These are phyloP conservation scores for Garrulus glandarius DNA, from an alignment of 2,797 vertebrate genomes.

Conservation along the genomic window DNA sequence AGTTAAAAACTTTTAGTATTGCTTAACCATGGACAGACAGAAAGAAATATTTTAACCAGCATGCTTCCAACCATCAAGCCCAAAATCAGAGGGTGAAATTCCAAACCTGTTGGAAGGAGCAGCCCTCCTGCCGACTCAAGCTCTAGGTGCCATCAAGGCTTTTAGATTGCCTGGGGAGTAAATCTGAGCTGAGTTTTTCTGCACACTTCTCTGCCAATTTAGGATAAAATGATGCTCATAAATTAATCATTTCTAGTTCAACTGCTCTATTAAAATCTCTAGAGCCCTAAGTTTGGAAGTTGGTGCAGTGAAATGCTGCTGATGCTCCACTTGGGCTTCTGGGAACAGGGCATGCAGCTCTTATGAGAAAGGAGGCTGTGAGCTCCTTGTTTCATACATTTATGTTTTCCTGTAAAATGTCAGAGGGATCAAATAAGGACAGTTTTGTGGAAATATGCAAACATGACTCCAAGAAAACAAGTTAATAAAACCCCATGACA, in stretches of 20 bases:
- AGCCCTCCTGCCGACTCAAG: rapidly evolving
- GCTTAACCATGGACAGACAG: background rate
- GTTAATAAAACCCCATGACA: background rate
- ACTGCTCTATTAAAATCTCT: background rate
- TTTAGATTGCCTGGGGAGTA: background rate
- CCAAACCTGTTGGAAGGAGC: background rate
- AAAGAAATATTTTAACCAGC: background rate
- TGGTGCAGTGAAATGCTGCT: background rate
- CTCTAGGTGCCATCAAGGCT: background rate
- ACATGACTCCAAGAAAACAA: background rate
- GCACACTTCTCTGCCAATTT: background rate
- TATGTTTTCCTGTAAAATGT: background rate
- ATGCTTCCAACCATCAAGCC: background rate
- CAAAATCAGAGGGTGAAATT: background rate
- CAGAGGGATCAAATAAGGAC: background rate
- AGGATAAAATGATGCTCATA: background rate
- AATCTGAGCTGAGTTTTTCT: background rate
- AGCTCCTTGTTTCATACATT: background rate
- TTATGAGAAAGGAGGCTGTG: background rate
- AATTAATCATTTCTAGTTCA: background rate
- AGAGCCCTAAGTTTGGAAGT: background rate
- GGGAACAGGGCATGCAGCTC: rapidly evolving
- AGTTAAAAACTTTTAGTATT: background rate
- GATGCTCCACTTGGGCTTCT: background rate
- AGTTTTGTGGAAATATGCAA: background rate